Evolutionary conservation across 2,113 vertebrate species (phyloP), one percentile per base, ranked within the genome.

Genomic region (Odontophorus gujanensis): DNA sequence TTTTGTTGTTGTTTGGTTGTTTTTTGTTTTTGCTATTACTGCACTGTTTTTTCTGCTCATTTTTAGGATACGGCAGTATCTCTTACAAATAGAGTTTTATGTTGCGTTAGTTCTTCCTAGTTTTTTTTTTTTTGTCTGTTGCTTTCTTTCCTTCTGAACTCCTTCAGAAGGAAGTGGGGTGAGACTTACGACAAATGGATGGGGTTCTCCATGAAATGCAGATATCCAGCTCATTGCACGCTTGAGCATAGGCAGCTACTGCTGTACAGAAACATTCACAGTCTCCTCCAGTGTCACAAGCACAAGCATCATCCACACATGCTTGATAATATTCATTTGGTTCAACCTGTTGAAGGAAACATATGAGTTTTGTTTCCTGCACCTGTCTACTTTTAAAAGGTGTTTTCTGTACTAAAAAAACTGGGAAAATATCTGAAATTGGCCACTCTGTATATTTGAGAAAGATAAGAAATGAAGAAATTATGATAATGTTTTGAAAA

Each of bases 221-320:
- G 34, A 97, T 96, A 13, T 98, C 98, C 28, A 93, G 96, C 12
- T 98, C 98, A 15, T 92, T 98, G 85, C 99, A 99, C 7, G 98
- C 98, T 96, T 98, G 98, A 45, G 99, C 98, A 2, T 99, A 99
- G 67, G 99, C 98, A 3, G 99, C 98, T 85, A 99, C 98, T 15
- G 99, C 98, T 8, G 98, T 99, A 91, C 99, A 99, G 96, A 99
- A 97, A 62, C 99, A 99, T 91, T 99, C 99, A 10, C 99, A 99
- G 85, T 99, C 99, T 36, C 99, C 99, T 75, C 99, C 99, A 1
- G 96, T 97, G 97, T 99, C 98, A 1, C 99, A 99, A 74, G 99
- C 99, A 42, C 99, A 99, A 1, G 99, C 98, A 36, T 99, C 99
- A 40, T 97, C 98, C 93, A 99, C 98, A 2, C 99, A 99, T 17